Percentiles rank a stretch among this genome's conserved stretches.
Conservation (phyloP, 1,140 invertebrate genomes). For the Drosophila lacteicornis region DNA sequence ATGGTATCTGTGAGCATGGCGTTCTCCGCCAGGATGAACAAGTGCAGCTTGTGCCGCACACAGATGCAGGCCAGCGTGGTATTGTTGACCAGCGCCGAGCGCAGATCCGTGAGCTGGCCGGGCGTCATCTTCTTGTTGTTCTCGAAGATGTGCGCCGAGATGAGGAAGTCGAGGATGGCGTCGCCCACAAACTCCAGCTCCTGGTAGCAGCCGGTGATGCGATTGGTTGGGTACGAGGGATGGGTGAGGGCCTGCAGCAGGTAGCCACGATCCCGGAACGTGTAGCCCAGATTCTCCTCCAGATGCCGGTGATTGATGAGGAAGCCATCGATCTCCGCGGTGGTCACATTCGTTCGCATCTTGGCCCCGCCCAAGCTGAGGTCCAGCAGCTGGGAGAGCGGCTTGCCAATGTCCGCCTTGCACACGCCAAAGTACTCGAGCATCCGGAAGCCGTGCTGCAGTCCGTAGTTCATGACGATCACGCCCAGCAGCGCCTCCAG, state of each 20-base stretch:
- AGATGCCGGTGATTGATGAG: slow-evolving; percentile 85
- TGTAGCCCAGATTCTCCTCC: slow-evolving; percentile 89
- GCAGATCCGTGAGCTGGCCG: slow-evolving; percentile 95
- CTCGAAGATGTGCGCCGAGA: slow-evolving; percentile 95
- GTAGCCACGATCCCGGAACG: slow-evolving; percentile 88
- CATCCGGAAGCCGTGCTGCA: slow-evolving; percentile 87
- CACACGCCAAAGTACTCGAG: slow-evolving; percentile 91
- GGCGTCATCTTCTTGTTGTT: slow-evolving; percentile 89
- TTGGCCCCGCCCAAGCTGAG: slow-evolving; percentile 67
- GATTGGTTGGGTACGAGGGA: slow-evolving; percentile 94
- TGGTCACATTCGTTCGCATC: slow-evolving; percentile 76
- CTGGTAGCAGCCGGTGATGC: slow-evolving; percentile 96
- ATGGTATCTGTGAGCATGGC: slow-evolving; percentile 89
- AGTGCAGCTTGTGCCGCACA: slow-evolving; percentile 93
- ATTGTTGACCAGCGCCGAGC: slow-evolving; percentile 98
- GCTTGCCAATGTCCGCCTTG: slow-evolving; percentile 85
- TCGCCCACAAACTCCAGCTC: slow-evolving; percentile 98
- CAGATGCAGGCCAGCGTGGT: slow-evolving; percentile 95
- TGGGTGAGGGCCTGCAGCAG: slow-evolving; percentile 95
- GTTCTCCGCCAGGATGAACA: slow-evolving; percentile 88
- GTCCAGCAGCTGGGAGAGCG: slow-evolving; percentile 76
- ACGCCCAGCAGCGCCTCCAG: slow-evolving; percentile 94
- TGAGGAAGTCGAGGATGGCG: slow-evolving; percentile 96
- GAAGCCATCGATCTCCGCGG: slow-evolving; percentile 84
- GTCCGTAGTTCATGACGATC: slow-evolving; percentile 88